Evolutionary conservation across 2,113 vertebrate species (phyloP), one percentile per base, ranked within the genome.

Genomic region (Actenoides hombroni): DNA sequence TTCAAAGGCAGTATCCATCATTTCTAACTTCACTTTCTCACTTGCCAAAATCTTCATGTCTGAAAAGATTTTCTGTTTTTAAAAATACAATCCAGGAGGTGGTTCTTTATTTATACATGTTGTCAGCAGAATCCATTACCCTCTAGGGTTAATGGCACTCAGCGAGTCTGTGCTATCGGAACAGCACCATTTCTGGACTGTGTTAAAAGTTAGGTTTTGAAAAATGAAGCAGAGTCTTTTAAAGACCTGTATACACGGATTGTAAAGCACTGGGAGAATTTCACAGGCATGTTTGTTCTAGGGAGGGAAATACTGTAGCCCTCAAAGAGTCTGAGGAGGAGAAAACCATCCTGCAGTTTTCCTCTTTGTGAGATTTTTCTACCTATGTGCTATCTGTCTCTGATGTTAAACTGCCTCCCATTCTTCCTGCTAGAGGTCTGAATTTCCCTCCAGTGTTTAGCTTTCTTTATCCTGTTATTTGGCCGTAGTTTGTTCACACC

Each of bases 401-500:
- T 44, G 25, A 64, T 1, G 5, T 69, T 54, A 65, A 83, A 29
- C 68, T 61, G 67, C 79, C 54, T 91, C 57, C 63, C 17, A 5
- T 69, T 87, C 70, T 85, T 92, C 60, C 56, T 75, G 20, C 29
- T 31, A 57, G 59, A 82, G 54, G 17, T 51, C 67, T 75, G 60
- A 24, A 26, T 49, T 64, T 89, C 48, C 26, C 33, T 64, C 7
- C 11, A 53, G 51, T 53, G 26, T 53, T 53, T 53, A 53, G 37
- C 51, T 71, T 94, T 86, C 83, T 91, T 86, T 75, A 51, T 86
- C 88, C 79, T 92, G 78, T 71, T 94, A 51, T 51, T 91, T 73
- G 73, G 35, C 76, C 63, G 39, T 42, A 51, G 69, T 79, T 95
- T 84, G 57, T 48, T 91, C 89, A 56, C 69, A 76, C 69, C 77